phyloP scores from a whole-genome alignment of 2,113 vertebrate species.

The Epinephelus moara region DNA sequence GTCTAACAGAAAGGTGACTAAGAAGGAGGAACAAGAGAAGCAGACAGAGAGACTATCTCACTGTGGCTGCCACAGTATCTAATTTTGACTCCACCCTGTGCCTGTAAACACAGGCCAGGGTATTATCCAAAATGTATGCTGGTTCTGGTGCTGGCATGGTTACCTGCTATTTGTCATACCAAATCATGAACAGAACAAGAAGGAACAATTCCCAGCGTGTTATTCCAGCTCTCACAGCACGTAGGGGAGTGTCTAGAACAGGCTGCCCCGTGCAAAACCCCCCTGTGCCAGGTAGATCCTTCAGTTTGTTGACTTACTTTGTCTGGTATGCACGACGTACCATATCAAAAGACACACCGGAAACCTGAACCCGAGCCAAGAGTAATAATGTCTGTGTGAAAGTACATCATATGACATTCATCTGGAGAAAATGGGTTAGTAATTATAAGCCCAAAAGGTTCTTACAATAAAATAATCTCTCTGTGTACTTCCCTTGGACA shows the following conservation, averaged over 20 bases:
- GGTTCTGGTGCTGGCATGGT: conserved; percentile 33
- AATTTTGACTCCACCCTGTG: conserved; percentile 51
- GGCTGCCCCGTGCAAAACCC: neutral
- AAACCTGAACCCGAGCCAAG: conserved; percentile 21
- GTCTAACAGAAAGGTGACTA: conserved; percentile 29
- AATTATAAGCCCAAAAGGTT: neutral
- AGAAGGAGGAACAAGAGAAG: conserved; percentile 18
- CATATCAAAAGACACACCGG: neutral
- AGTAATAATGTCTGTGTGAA: neutral
- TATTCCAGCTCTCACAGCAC: neutral
- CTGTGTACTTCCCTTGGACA: neutral
- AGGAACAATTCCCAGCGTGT: conserved; percentile 4
- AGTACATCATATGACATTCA: neutral
- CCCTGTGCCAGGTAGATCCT: neutral
- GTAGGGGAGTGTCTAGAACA: conserved; percentile 30
- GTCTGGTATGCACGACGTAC: conserved; percentile 56
- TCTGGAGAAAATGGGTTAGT: neutral
- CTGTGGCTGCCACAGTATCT: neutral
- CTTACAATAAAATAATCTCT: neutral
- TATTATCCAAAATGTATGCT: neutral
- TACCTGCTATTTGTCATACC: conserved; percentile 39
- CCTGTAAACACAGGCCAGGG: conserved; percentile 46
- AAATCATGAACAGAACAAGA: neutral
- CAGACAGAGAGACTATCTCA: neutral
- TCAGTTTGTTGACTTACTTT: conserved; percentile 25